Percentiles rank a stretch among this genome's conserved stretches.
Evolutionary conservation across 1,140 invertebrate genomes (phyloP).

Genomic region (Steinernema feltiae): DNA sequence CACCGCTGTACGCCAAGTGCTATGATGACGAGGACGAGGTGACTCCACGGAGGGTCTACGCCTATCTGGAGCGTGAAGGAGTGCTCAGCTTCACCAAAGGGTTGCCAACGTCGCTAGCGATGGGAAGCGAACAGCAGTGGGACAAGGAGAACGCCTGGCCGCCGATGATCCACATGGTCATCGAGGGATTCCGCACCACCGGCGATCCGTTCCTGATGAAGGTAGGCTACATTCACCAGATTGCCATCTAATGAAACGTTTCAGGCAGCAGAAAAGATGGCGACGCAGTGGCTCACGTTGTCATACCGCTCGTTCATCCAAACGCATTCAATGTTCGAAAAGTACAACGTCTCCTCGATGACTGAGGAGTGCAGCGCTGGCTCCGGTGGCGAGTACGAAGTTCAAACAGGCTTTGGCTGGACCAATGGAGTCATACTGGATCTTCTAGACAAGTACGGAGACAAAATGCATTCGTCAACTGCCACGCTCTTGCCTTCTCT

Average conservation of each 20-base stretch:
- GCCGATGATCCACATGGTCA: constrained; percentile 55
- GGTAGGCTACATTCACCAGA: constrained; percentile 19
- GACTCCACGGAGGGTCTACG: constrained; percentile 66
- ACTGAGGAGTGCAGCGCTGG: background rate
- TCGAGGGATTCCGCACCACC: constrained; percentile 63
- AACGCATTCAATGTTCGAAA: constrained; percentile 64
- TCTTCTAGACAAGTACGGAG: background rate
- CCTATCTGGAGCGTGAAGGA: constrained; percentile 57
- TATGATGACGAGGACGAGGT: constrained; percentile 62
- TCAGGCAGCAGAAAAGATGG: constrained; percentile 67
- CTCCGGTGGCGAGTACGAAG: background rate
- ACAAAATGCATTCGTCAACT: background rate
- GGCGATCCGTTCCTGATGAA: constrained; percentile 51
- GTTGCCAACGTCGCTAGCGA: constrained; percentile 73
- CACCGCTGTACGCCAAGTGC: constrained; percentile 73
- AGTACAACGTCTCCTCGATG: background rate
- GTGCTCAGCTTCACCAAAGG: constrained; percentile 63
- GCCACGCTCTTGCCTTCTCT: background rate
- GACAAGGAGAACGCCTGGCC: constrained; percentile 76
- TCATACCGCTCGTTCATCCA: constrained; percentile 75
- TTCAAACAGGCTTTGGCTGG: constrained; percentile 55
- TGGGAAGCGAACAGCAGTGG: constrained; percentile 80
- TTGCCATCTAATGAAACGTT: background rate
- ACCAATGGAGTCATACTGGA: background rate
- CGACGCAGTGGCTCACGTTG: constrained; percentile 73